Base-by-base conservation (phyloP, 2,888 invertebrate genomes). In the Lithosia quadra region DNA sequence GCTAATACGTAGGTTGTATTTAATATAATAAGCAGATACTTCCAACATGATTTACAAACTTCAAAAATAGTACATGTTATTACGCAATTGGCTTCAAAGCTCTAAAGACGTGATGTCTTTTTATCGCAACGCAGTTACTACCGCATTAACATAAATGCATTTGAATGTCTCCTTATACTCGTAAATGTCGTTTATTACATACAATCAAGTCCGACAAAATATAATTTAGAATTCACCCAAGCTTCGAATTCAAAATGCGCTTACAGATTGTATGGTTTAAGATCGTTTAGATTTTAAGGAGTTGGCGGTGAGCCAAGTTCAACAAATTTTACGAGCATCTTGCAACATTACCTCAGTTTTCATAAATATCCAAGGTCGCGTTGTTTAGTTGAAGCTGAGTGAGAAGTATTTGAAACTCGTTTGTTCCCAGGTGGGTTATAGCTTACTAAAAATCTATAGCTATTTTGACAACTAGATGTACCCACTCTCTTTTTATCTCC, bases 281-380 rank as follows among this genome's bases (percentile, higher is more conserved):
- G 84, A 89, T 86, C 86, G 88, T 88, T 86, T 84, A 84, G 86
- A 84, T 84, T 89, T 86, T 84, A 84, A 86, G 81, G 82, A 89
- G 84, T 90, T 94, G 94, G 92, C 89, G 69, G 75, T 61, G 75
- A 79, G 93, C 95, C 95, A 94, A 92, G 83, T 88, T 86, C 78
- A 85, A 88, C 84, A 72, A 84, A 88, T 90, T 91, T 93, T 92
- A 93, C 90, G 92, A 93, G 88, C 87, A 89, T 91, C 87, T 84
- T 86, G 89, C 87, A 92, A 92, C 88, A 89, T 95, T 93, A 92
- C 91, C 92, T 92, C 93, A 91, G 88, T 88, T 92, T 90, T 92
- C 92, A 91, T 90, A 93, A 93, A 93, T 93, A 94, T 86, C 89
- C 92, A 91, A 92, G 92, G 92, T 82, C 86, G 79, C 73, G 75